A percentile compares a stretch with the other conserved stretches of the same genome.
Evolutionary conservation across 2,113 vertebrate species (phyloP).

Genomic region (Eudyptes chrysolophus): DNA sequence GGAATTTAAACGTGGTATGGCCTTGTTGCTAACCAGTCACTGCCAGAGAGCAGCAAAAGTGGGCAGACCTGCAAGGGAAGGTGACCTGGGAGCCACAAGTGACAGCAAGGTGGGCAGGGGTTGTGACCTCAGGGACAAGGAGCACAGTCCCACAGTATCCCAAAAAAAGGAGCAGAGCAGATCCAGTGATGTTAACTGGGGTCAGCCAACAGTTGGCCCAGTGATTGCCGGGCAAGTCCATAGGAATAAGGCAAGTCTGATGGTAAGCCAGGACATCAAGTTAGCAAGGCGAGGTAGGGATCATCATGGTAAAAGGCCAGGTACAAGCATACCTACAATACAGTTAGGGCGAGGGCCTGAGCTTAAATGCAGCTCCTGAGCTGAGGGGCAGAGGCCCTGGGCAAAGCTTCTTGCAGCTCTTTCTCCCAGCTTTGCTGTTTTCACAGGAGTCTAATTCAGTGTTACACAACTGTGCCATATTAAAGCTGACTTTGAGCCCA

Average conservation of each 20-base stretch:
- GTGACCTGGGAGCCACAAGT: neutral
- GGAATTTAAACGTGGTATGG: neutral
- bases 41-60: neutral
- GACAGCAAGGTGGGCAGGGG: neutral
- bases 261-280: neutral
- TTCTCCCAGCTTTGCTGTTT: neutral
- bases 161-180: neutral
- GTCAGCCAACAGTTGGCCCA: neutral
- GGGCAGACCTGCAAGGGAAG: neutral
- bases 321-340: neutral
- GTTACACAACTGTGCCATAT: neutral
- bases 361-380: neutral
- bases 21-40: neutral
- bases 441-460: neutral
- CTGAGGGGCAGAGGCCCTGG: neutral
- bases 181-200: neutral
- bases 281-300: neutral
- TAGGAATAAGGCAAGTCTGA: neutral
- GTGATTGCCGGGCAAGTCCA: neutral
- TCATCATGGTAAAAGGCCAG: neutral
- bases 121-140: neutral
- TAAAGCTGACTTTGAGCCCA: neutral
- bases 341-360: neutral
- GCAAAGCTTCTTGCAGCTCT: neutral
- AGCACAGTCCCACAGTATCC: neutral